Evolutionary conservation across 2,113 vertebrate species (phyloP).

Genomic region (Neomonachus schauinslandi): DNA sequence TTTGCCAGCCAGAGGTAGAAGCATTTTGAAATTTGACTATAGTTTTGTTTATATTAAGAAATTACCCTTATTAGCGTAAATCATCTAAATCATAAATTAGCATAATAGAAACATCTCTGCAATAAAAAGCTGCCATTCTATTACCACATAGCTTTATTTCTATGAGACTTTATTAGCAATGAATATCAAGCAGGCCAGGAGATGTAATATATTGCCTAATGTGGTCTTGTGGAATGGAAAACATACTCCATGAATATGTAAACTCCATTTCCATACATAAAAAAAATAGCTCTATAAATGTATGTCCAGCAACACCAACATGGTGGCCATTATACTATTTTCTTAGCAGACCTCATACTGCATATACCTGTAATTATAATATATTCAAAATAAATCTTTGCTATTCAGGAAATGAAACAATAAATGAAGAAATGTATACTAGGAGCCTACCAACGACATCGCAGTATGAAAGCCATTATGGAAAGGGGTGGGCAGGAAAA

Average conservation of each 20-base stretch:
- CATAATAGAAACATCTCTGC: slow-evolving; percentile 74
- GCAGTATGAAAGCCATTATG: neutral
- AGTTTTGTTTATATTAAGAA: slow-evolving; percentile 80
- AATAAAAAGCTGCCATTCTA: slow-evolving; percentile 81
- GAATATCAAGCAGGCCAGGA: slow-evolving; percentile 78
- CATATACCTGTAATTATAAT: slow-evolving; percentile 21
- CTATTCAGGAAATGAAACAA: slow-evolving; percentile 33
- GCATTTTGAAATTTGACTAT: slow-evolving; percentile 62
- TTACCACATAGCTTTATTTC: slow-evolving; percentile 76
- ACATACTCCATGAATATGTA: slow-evolving; percentile 78
- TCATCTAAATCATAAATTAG: slow-evolving; percentile 80
- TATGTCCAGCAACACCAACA: slow-evolving; percentile 61
- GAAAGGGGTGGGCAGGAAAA: neutral
- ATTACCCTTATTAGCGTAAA: slow-evolving; percentile 80
- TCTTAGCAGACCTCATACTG: neutral
- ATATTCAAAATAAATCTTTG: neutral
- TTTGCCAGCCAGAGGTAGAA: slow-evolving; percentile 56
- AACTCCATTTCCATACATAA: slow-evolving; percentile 70
- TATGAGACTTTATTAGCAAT: slow-evolving; percentile 79
- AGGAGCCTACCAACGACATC: neutral
- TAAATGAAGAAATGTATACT: neutral
- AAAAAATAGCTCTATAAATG: slow-evolving; percentile 67
- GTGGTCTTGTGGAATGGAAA: slow-evolving; percentile 67
- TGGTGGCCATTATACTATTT: slow-evolving; percentile 47
- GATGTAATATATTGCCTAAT: slow-evolving; percentile 75